Conservation (phyloP, 2,888 invertebrate genomes). For the Drosophila neotestacea region DNA sequence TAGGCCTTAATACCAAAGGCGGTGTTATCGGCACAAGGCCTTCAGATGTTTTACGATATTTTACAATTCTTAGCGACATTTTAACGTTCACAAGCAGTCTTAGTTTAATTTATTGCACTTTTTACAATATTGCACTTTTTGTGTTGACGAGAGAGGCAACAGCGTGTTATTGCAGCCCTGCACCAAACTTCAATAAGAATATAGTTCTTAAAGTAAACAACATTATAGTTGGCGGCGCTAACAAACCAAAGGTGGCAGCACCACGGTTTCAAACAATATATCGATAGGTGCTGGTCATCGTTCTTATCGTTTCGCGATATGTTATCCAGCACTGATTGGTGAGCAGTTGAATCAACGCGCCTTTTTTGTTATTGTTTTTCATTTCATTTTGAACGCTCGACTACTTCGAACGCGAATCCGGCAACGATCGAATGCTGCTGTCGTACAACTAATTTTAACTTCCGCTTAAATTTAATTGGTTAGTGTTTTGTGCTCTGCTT, state of each 20-base stretch:
- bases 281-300: slow-evolving; percentile 6
- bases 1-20: slow-evolving; percentile 48
- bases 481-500: slow-evolving; percentile 31
- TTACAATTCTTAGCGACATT: slow-evolving; percentile 78
- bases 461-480: slow-evolving; percentile 54
- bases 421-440: slow-evolving; percentile 27
- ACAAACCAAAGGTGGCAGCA: too few species aligned
- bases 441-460: slow-evolving; percentile 13
- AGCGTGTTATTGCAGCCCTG: slow-evolving; percentile 16
- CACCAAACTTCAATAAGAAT: too few species aligned
- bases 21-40: slow-evolving; percentile 52
- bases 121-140: slow-evolving; percentile 14
- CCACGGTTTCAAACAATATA: slow-evolving; percentile 21
- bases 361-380: slow-evolving; percentile 28
- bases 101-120: slow-evolving; percentile 26
- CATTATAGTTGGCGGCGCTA: too few species aligned
- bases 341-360: slow-evolving; percentile 48
- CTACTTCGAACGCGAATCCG: slow-evolving; percentile 31
- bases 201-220: too few species aligned
- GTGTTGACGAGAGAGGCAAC: slow-evolving; percentile 3
- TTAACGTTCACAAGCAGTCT: not conserved
- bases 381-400: slow-evolving; percentile 49
- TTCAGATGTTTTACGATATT: slow-evolving; percentile 65
- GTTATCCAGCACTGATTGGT: slow-evolving; percentile 30
- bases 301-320: not conserved